Percentiles rank a stretch among this genome's conserved stretches.
phyloP scores from a whole-genome alignment of 92 coral and sea anemone genomes.

The Palythoa grandis region DNA sequence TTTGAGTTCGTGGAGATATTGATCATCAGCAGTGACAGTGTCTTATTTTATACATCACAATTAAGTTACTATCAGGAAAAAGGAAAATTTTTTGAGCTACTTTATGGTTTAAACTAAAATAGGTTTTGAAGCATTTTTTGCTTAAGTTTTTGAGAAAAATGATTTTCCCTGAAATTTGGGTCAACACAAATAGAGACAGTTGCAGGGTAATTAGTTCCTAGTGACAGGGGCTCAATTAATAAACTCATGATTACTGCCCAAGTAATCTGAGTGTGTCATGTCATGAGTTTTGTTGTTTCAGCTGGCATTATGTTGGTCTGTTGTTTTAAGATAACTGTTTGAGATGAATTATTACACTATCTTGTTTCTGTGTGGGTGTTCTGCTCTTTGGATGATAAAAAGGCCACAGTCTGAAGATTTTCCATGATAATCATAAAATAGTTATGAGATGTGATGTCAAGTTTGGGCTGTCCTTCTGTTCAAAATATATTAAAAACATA shows the following conservation, averaged over 20 bases:
- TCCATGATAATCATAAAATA: neutral
- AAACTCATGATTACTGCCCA: neutral
- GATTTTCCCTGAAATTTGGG: no score
- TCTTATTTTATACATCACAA: no score
- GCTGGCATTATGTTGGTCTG: slow-evolving; percentile 9
- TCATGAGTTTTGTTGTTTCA: slow-evolving; percentile 3
- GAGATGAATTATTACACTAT: neutral
- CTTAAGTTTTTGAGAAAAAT: no score
- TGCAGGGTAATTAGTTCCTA: neutral
- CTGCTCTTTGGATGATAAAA: neutral
- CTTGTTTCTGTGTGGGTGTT: slow-evolving; percentile 22
- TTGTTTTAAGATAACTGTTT: slow-evolving; percentile 11
- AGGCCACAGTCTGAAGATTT: neutral
- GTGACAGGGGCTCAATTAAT: neutral
- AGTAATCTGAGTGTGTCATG: neutral
- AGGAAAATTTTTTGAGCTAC: no score
- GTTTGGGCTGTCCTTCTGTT: neutral
- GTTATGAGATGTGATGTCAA: neutral
- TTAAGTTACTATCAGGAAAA: no score
- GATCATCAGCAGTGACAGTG: no score
- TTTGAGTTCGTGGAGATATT: no score
- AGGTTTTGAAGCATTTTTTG: no score
- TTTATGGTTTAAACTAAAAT: no score
- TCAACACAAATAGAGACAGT: no score
- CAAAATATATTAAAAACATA: neutral